Evolutionary conservation across 1,140 invertebrate genomes (phyloP).

Genomic region (Pseudomyrmex concolor): DNA sequence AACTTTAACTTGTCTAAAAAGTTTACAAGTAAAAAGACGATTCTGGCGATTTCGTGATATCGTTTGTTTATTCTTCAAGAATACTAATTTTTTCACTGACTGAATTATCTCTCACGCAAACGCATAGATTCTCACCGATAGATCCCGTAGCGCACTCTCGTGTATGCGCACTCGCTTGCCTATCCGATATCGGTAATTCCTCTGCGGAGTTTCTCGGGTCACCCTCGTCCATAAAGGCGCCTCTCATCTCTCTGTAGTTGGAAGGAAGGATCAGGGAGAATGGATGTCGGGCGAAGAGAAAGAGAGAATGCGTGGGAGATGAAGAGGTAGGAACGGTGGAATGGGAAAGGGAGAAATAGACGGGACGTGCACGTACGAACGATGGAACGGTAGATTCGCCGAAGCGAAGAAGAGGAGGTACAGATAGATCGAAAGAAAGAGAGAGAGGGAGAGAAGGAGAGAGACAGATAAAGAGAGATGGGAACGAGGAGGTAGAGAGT

Average conservation of each 20-base stretch:
- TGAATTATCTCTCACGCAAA: conserved; percentile 28
- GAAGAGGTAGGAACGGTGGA: conserved; percentile 43
- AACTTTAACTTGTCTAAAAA: neutral
- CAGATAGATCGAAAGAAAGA: conserved; percentile 20
- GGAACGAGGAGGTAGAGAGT: conserved; percentile 52
- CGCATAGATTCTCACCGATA: conserved; percentile 10
- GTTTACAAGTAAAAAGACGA: neutral
- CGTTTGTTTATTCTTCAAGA: neutral
- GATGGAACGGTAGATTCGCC: conserved; percentile 65
- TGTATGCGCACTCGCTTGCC: conserved; percentile 25
- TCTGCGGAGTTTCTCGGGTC: conserved; percentile 67
- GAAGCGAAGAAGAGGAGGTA: conserved; percentile 9
- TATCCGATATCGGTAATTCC: conserved; percentile 68
- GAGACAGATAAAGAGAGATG: neutral
- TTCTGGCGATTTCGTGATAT: neutral
- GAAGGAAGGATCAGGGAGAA: conserved; percentile 24
- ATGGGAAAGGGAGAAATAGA: conserved; percentile 50
- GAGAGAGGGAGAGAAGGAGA: neutral
- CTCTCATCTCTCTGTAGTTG: conserved; percentile 54
- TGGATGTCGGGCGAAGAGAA: neutral
- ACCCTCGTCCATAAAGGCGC: conserved; percentile 70
- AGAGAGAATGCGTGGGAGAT: conserved; percentile 29
- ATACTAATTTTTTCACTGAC: neutral
- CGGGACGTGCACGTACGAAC: conserved; percentile 45
- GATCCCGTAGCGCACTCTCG: conserved; percentile 13